Conservation (phyloP, 2,797 vertebrate species). For the Pogoniulus pusillus region DNA sequence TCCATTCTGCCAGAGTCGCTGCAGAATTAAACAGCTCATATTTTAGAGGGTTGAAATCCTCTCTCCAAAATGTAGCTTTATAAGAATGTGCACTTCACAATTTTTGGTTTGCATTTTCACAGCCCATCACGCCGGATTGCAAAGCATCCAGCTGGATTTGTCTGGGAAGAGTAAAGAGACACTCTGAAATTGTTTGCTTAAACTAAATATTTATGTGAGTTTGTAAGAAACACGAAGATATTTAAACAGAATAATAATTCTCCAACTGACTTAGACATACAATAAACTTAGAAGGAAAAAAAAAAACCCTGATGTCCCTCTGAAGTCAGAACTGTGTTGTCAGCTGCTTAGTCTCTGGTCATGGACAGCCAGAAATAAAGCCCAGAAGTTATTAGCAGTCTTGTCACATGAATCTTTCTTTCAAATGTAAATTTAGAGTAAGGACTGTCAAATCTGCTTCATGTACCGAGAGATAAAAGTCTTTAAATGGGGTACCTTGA, state of each 20-base stretch:
- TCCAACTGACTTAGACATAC: not conserved
- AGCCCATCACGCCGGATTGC: not conserved
- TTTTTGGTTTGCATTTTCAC: conserved; percentile 17
- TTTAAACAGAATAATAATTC: conserved; percentile 33
- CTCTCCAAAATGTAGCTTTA: not conserved
- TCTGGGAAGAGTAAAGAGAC: not conserved
- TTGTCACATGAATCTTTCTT: not conserved
- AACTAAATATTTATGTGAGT: conserved; percentile 25
- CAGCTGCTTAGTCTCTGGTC: not conserved
- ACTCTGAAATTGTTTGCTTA: conserved; percentile 18
- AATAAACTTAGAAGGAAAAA: not conserved
- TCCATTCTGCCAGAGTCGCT: not conserved
- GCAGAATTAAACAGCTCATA: not conserved
- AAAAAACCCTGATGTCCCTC: not conserved
- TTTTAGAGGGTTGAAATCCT: not conserved
- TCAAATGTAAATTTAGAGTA: not conserved
- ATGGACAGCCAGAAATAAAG: not conserved
- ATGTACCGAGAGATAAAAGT: not conserved
- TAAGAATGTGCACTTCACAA: not conserved
- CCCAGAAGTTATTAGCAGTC: not conserved
- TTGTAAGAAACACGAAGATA: not conserved
- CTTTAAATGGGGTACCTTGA: not conserved
- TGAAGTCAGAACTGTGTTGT: not conserved
- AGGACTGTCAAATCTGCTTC: not conserved
- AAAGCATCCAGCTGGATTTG: conserved; percentile 27